A percentile compares a stretch with the other conserved stretches of the same genome.
Conservation (phyloP, 2,888 invertebrate genomes). For the Lottia gigantea region DNA sequence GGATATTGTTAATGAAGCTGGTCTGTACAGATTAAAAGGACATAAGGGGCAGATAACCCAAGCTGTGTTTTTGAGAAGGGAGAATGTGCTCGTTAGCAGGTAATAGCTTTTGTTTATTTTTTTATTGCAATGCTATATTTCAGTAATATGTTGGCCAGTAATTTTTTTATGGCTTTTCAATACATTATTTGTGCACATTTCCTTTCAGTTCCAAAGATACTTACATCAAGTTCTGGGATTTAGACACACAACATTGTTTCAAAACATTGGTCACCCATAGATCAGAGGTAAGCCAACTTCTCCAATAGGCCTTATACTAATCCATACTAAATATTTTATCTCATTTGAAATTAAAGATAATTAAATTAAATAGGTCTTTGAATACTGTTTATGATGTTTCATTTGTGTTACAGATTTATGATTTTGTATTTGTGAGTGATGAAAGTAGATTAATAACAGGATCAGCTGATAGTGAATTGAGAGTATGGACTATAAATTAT, state of each 20-base stretch:
- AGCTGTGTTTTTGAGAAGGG: slow-evolving; percentile 68
- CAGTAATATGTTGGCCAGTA: no score
- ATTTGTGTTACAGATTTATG: slow-evolving; percentile 80
- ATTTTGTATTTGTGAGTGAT: slow-evolving; percentile 81
- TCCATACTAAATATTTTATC: no score
- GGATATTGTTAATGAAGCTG: slow-evolving; percentile 93
- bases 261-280: slow-evolving; percentile 85
- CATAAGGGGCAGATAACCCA: slow-evolving; percentile 92
- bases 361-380: not conserved
- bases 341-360: slow-evolving; percentile 10
- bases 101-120: slow-evolving; percentile 30
- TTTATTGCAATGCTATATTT: no score
- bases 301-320: not conserved
- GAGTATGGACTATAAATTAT: slow-evolving; percentile 81
- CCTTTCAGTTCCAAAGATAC: slow-evolving; percentile 85
- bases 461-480: slow-evolving; percentile 83
- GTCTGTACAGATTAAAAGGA: slow-evolving; percentile 87
- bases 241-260: slow-evolving; percentile 94
- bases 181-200: slow-evolving; percentile 8
- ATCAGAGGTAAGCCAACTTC: slow-evolving; percentile 71
- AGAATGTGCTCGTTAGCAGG: slow-evolving; percentile 69
- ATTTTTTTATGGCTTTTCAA: no score
- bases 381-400: slow-evolving; percentile 15
- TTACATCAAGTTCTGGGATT: slow-evolving; percentile 96
- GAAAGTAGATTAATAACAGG: slow-evolving; percentile 89